Percentiles rank a stretch among this genome's conserved stretches.
phyloP scores from a whole-genome alignment of 2,797 vertebrate genomes.

The Pseudocheirus occidentalis region DNA sequence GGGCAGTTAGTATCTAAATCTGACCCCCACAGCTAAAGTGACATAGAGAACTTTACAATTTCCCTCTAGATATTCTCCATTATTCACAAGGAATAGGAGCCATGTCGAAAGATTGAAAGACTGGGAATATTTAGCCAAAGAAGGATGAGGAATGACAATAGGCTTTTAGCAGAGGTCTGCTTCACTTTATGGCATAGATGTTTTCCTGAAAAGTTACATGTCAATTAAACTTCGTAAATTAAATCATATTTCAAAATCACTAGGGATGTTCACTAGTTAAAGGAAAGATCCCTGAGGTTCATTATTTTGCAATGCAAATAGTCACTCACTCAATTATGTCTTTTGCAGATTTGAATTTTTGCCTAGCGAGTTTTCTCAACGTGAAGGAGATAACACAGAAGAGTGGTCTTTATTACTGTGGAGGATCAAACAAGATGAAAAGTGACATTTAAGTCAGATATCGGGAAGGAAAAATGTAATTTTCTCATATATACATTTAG shows the following conservation, averaged over 20 bases:
- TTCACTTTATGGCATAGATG: neutral
- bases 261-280: neutral
- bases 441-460: neutral
- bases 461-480: neutral
- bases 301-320: constrained; percentile 1
- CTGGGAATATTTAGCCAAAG: neutral
- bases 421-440: neutral
- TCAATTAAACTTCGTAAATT: neutral
- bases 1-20: neutral
- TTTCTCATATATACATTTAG: neutral
- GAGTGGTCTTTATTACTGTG: neutral
- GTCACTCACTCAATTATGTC: neutral
- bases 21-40: neutral
- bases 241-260: neutral
- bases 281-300: neutral
- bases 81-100: neutral
- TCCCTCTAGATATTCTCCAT: neutral
- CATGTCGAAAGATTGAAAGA: neutral
- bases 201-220: neutral
- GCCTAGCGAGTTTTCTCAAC: neutral
- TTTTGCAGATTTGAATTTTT: neutral
- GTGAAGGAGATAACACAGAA: neutral
- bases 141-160: neutral
- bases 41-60: neutral
- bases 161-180: neutral